Conservation (phyloP, 2,797 vertebrate genomes). For the Tympanoctomys barrerae region DNA sequence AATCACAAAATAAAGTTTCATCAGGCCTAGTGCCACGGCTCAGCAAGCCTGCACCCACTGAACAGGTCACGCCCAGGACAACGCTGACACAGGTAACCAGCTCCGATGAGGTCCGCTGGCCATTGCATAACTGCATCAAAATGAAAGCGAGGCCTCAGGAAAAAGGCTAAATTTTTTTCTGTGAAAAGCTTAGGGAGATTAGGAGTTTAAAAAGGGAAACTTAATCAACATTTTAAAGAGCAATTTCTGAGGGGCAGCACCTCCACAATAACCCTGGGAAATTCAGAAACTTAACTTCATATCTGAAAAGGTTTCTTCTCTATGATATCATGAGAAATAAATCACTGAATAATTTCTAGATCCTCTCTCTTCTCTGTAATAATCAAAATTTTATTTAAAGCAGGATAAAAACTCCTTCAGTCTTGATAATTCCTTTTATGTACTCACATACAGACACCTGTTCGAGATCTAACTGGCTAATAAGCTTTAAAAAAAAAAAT, state of each 20-base stretch:
- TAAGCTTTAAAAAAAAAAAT: background rate
- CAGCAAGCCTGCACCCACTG: background rate
- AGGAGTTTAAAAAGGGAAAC: background rate
- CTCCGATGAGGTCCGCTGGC: background rate
- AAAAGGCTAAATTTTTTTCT: background rate
- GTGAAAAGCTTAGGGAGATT: background rate
- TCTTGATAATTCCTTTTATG: background rate
- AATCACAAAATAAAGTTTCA: conserved; percentile 57
- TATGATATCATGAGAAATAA: conserved; percentile 1
- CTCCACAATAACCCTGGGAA: background rate
- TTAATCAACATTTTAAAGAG: background rate
- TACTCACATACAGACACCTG: accelerated
- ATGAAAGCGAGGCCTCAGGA: background rate
- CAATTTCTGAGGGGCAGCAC: background rate
- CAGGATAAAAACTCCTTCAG: background rate
- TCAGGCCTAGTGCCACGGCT: background rate
- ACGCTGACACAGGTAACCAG: background rate
- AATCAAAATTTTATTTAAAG: background rate
- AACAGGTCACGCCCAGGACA: background rate
- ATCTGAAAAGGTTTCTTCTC: conserved; percentile 8
- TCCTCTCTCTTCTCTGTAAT: conserved; percentile 20
- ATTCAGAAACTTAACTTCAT: background rate
- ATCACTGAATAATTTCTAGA: background rate
- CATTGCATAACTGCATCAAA: background rate
- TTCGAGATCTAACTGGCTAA: background rate